Conservation (phyloP, 2,113 vertebrate genomes). For the Prionailurus bengalensis region DNA sequence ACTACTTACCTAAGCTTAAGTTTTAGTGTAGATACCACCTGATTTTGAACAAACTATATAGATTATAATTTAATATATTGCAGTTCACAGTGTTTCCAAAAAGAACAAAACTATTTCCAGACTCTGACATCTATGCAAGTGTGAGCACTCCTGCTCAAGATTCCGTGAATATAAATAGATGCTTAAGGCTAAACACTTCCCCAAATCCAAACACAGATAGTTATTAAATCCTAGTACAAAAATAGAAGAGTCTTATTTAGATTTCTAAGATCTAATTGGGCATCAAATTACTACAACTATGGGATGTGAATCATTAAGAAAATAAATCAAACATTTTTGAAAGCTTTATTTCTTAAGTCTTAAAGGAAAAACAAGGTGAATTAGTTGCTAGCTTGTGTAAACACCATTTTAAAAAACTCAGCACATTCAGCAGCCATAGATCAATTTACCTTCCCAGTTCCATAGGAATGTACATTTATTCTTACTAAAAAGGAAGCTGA, state of each 20-base stretch:
- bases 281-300: conserved; percentile 21
- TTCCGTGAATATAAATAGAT: neutral
- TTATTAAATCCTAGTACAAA: conserved; percentile 18
- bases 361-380: neutral
- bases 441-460: conserved; percentile 18
- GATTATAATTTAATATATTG: neutral
- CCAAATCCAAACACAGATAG: neutral
- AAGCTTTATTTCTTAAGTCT: conserved; percentile 36
- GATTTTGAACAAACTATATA: neutral
- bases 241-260: neutral
- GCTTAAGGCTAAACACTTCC: neutral
- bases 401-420: neutral
- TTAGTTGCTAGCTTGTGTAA: neutral
- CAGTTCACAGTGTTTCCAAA: neutral
- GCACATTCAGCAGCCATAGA: neutral
- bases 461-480: neutral
- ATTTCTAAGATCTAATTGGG: conserved; percentile 13
- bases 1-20: neutral
- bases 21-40: neutral
- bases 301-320: conserved; percentile 11
- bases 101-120: neutral
- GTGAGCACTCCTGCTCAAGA: neutral
- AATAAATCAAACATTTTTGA: neutral
- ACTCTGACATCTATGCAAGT: neutral
- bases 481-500: conserved; percentile 45